These are phyloP conservation scores for Saccostrea glomerata DNA, from an alignment of 1,140 invertebrate genomes.

Conservation along the genomic window DNA sequence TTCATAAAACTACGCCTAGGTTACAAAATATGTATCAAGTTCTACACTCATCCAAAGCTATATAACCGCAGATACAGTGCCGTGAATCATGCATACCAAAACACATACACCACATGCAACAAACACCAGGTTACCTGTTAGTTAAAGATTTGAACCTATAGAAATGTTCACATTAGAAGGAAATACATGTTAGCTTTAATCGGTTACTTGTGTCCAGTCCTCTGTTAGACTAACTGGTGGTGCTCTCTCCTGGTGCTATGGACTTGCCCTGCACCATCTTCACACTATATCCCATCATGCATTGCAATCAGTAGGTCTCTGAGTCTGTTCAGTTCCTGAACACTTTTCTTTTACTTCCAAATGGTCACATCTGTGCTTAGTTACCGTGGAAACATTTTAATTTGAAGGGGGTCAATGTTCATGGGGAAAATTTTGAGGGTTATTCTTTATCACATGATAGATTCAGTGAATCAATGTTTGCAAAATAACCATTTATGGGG, in stretches of 20 bases:
- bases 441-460: too few species aligned
- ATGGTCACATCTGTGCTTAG: not conserved
- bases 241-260: not conserved
- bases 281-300: not conserved
- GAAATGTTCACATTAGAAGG: constrained; percentile 20
- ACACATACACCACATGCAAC: constrained; percentile 20
- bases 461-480: too few species aligned
- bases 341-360: not conserved
- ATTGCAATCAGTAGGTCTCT: not conserved
- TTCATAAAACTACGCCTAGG: not conserved
- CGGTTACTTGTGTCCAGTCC: not conserved
- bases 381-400: too few species aligned
- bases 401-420: too few species aligned
- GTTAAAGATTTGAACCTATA: not conserved
- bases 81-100: constrained; percentile 24
- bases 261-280: not conserved
- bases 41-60: constrained; percentile 16
- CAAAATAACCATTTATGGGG: too few species aligned
- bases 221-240: not conserved
- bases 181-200: constrained; percentile 24
- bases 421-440: too few species aligned
- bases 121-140: constrained; percentile 32
- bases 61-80: not conserved
- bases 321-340: not conserved
- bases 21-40: not conserved